A percentile compares a stretch with the other conserved stretches of the same genome.
Conservation (phyloP, 1,140 invertebrate species). For the Sitobion miscanthi region DNA sequence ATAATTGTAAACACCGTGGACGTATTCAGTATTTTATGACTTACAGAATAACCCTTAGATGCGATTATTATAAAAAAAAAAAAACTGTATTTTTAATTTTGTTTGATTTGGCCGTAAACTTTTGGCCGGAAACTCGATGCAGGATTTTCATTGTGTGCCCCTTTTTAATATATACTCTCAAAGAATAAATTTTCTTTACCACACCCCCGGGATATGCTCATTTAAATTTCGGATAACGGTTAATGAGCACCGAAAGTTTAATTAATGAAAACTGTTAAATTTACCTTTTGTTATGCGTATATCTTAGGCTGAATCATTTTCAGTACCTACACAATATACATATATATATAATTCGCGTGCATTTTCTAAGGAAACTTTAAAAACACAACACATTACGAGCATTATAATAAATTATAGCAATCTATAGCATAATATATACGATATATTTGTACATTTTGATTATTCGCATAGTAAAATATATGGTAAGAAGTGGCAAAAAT, state of each 20-base stretch:
- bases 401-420: background rate
- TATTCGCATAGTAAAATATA: no score
- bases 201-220: conserved; percentile 36
- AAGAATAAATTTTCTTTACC: conserved; percentile 41
- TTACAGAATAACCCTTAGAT: background rate
- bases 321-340: background rate
- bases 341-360: background rate
- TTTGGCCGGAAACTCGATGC: conserved; percentile 2
- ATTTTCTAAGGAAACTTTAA: background rate
- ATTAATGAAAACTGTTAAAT: conserved; percentile 47
- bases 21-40: background rate
- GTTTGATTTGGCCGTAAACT: conserved; percentile 41
- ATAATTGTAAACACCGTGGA: background rate
- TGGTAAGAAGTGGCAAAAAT: no score
- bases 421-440: no score
- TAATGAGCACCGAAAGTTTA: conserved; percentile 51
- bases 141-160: conserved; percentile 2
- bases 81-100: conserved; percentile 40
- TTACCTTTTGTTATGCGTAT: conserved; percentile 13
- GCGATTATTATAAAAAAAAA: background rate
- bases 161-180: background rate
- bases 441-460: no score
- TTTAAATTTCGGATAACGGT: conserved; percentile 50
- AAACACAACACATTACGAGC: background rate
- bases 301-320: background rate